Percentiles rank a stretch among this genome's conserved stretches.
phyloP scores from a whole-genome alignment of 2,888 invertebrate genomes.

The Lasioglossum pauxillum region DNA sequence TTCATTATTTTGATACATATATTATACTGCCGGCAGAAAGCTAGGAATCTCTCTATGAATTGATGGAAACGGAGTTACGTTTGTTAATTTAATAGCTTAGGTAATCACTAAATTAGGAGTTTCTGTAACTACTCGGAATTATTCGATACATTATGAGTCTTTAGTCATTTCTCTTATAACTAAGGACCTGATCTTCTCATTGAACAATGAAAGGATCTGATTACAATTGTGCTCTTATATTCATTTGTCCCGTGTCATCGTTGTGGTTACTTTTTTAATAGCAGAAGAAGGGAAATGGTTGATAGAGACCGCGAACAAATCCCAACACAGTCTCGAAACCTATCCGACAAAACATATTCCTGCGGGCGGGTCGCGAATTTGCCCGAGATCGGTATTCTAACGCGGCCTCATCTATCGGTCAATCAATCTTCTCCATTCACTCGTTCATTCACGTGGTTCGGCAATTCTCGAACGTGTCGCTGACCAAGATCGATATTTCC shows the following conservation, averaged over 20 bases:
- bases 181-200: neutral
- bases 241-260: neutral
- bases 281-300: neutral
- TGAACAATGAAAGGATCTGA: neutral
- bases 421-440: constrained; percentile 55
- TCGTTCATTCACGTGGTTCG: constrained; percentile 52
- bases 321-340: neutral
- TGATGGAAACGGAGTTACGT: neutral
- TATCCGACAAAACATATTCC: constrained; percentile 32
- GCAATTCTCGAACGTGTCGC: constrained; percentile 56
- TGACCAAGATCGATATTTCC: constrained; percentile 65
- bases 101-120: neutral
- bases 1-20: neutral
- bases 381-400: constrained; percentile 49
- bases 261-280: neutral
- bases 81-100: neutral
- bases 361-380: constrained; percentile 17
- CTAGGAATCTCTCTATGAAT: neutral
- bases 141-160: too few species aligned
- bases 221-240: neutral
- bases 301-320: neutral
- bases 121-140: neutral
- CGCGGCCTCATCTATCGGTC: constrained; percentile 45
- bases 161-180: neutral
- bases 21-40: neutral